A percentile compares a stretch with the other conserved stretches of the same genome.
Conservation (phyloP, 2,888 invertebrate species). For the Leucania comma region DNA sequence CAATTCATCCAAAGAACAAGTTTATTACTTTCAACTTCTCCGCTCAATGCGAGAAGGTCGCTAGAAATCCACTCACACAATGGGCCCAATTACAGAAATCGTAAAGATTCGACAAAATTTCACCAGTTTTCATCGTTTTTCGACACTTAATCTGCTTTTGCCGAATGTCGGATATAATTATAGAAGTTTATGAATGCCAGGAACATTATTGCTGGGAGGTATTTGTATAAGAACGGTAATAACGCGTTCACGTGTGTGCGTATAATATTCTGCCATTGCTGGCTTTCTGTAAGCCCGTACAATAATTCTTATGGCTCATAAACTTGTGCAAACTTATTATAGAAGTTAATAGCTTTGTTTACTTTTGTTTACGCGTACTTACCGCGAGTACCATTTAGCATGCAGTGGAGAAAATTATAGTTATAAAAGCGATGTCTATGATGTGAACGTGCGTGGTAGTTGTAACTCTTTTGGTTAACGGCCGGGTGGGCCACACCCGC, state of each 20-base stretch:
- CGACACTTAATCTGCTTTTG: slow-evolving; percentile 70
- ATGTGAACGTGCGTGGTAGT: slow-evolving; percentile 19
- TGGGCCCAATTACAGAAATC: slow-evolving; percentile 83
- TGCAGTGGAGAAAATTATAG: slow-evolving; percentile 52
- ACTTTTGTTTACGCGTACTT: slow-evolving; percentile 53
- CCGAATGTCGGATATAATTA: slow-evolving; percentile 65
- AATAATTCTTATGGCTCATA: slow-evolving; percentile 60
- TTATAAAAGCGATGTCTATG: slow-evolving; percentile 45
- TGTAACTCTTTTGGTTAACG: slow-evolving; percentile 32
- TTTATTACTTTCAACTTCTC: slow-evolving; percentile 84
- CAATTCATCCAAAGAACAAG: slow-evolving; percentile 85
- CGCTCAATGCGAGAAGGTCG: slow-evolving; percentile 77
- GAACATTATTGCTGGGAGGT: slow-evolving; percentile 57
- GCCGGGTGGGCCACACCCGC: slow-evolving; percentile 20
- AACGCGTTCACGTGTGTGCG: slow-evolving; percentile 52
- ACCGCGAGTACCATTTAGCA: slow-evolving; percentile 44
- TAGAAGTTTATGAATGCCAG: slow-evolving; percentile 64
- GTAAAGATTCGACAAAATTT: slow-evolving; percentile 75
- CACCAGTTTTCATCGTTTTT: slow-evolving; percentile 73
- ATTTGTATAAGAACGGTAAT: slow-evolving; percentile 57
- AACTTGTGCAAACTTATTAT: slow-evolving; percentile 63
- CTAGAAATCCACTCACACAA: slow-evolving; percentile 78
- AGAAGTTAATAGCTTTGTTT: slow-evolving; percentile 58
- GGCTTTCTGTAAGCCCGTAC: slow-evolving; percentile 57
- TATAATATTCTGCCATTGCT: slow-evolving; percentile 42